These are phyloP conservation scores for Aromia moschata DNA, from an alignment of 2,888 invertebrate species.

Conservation along the genomic window DNA sequence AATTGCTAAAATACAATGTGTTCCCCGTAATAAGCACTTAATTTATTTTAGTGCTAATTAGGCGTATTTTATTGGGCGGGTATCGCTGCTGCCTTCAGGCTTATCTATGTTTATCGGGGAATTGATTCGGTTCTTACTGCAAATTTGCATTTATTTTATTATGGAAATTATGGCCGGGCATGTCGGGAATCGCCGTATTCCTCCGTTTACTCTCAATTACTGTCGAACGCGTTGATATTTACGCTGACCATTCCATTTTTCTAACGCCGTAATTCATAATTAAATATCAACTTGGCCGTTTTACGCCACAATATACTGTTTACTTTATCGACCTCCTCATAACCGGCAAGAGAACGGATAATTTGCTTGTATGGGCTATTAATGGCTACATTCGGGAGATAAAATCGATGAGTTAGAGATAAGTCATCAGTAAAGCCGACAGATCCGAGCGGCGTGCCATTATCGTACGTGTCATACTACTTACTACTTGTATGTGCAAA, in stretches of 20 bases:
- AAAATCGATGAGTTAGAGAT: no score
- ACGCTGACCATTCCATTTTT: constrained; percentile 42
- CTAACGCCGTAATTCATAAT: constrained; percentile 40
- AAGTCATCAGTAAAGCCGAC: no score
- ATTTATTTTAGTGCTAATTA: constrained; percentile 60
- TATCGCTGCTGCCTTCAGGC: constrained; percentile 29
- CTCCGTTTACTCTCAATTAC: constrained; percentile 39
- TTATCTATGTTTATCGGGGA: constrained; percentile 35
- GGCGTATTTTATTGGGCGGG: constrained; percentile 48
- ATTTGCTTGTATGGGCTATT: neutral
- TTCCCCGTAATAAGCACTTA: constrained; percentile 57
- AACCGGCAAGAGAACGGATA: constrained; percentile 28
- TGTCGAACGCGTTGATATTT: constrained; percentile 38
- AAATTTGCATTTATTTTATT: constrained; percentile 34
- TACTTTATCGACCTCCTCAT: constrained; percentile 31
- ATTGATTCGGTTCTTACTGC: constrained; percentile 30
- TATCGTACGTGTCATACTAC: no score
- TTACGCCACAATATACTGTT: constrained; percentile 27
- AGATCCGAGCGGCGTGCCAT: no score
- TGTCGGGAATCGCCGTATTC: constrained; percentile 11
- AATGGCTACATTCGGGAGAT: no score
- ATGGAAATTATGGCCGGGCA: constrained; percentile 26
- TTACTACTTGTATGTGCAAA: no score
- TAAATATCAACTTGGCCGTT: constrained; percentile 35
- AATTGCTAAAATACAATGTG: constrained; percentile 60